Conservation (phyloP, 2,113 vertebrate genomes). For the Variabilichromis moorii region DNA sequence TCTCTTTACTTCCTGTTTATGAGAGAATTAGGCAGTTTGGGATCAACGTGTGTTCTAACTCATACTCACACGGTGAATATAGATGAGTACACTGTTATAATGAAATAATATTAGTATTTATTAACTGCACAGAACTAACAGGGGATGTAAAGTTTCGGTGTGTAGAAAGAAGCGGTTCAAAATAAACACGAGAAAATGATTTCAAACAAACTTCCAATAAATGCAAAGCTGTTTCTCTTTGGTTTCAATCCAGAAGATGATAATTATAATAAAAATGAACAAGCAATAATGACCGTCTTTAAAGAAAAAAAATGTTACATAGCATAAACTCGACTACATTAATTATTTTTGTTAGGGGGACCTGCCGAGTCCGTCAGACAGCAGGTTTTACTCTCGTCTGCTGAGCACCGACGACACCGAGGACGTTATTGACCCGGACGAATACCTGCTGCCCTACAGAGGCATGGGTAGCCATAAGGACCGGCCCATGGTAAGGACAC, state of each 20-base stretch:
- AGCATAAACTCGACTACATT: not conserved
- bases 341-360: slow-evolving; percentile 63
- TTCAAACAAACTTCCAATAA: not conserved
- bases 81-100: not conserved
- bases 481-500: slow-evolving; percentile 67
- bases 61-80: not conserved
- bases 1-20: not conserved
- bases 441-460: slow-evolving; percentile 84
- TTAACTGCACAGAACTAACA: not conserved
- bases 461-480: not conserved
- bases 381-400: slow-evolving; percentile 80
- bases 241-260: not conserved
- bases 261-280: not conserved
- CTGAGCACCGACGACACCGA: slow-evolving; percentile 85
- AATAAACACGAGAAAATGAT: not conserved
- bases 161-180: not conserved
- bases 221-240: not conserved
- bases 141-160: not conserved
- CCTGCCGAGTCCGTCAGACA: slow-evolving; percentile 81
- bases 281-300: not conserved
- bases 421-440: slow-evolving; percentile 81
- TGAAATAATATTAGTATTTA: not conserved
- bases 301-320: fast-evolving
- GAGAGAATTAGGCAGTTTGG: not conserved
- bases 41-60: not conserved